Evolutionary conservation across 2,888 invertebrate genomes (phyloP).

Genomic region (Phorcus lineatus): DNA sequence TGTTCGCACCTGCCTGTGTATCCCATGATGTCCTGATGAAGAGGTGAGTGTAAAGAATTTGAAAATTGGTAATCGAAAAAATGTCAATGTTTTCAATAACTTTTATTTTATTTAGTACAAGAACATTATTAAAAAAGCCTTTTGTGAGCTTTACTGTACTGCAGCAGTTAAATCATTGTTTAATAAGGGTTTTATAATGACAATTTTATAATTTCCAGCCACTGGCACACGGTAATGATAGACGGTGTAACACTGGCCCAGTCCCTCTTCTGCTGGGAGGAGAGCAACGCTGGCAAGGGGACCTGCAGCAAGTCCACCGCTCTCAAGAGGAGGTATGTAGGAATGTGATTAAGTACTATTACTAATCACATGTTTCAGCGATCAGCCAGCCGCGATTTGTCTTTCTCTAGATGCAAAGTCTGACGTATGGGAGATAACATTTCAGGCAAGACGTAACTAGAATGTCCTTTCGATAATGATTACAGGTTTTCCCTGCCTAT

Average conservation of each 20-base stretch:
- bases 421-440: no score
- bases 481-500: no score
- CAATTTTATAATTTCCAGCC: constrained; percentile 76
- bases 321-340: constrained; percentile 17
- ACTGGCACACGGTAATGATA: constrained; percentile 90
- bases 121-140: no score
- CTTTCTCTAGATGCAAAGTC: no score
- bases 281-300: constrained; percentile 50
- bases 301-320: neutral
- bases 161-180: no score
- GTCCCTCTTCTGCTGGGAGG: constrained; percentile 92
- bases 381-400: neutral
- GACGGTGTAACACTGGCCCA: constrained; percentile 89
- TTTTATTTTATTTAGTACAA: no score
- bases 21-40: constrained; percentile 92
- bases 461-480: no score
- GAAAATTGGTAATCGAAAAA: no score
- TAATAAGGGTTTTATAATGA: neutral
- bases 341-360: no score
- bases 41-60: constrained; percentile 52
- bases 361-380: neutral
- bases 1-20: constrained; percentile 94
- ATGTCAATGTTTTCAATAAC: no score
- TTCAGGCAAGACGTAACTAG: no score
- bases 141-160: no score